Percentiles rank a stretch among this genome's conserved stretches.
phyloP scores from a whole-genome alignment of 2,888 invertebrate genomes.

The Lycaena phlaeas region DNA sequence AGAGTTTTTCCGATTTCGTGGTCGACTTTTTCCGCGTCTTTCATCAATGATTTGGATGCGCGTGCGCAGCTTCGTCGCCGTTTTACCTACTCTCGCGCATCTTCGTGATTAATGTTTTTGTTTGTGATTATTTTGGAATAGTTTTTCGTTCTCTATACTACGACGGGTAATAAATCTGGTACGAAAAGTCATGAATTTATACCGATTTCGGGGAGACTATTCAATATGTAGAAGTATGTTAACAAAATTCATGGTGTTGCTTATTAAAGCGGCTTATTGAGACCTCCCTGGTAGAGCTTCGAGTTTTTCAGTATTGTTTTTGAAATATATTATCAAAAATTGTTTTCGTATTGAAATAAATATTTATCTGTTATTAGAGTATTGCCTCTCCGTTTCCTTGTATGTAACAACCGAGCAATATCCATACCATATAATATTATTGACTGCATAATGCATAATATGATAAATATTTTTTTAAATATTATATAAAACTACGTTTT shows the following conservation, averaged over 20 bases:
- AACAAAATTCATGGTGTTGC: conserved; percentile 7
- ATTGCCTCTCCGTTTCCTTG: too few species aligned
- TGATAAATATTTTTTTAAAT: too few species aligned
- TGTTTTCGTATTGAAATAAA: too few species aligned
- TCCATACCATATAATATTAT: too few species aligned
- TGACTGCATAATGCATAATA: too few species aligned
- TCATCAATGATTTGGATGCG: conserved; percentile 53
- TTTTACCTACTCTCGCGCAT: conserved; percentile 32
- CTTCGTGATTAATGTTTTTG: conserved; percentile 55
- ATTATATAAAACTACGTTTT: too few species aligned
- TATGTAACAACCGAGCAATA: too few species aligned
- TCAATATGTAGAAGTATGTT: conserved; percentile 12
- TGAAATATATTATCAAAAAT: background rate
- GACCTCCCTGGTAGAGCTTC: conserved; percentile 13
- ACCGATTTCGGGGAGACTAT: conserved; percentile 19
- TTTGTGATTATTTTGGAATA: conserved; percentile 48
- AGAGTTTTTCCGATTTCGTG: conserved; percentile 61
- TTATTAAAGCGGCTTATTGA: conserved; percentile 13
- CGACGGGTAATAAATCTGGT: conserved; percentile 61
- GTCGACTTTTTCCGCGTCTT: conserved; percentile 58
- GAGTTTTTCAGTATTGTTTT: background rate
- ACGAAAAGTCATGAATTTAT: conserved; percentile 56
- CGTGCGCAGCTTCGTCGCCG: conserved; percentile 28
- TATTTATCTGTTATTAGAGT: too few species aligned
- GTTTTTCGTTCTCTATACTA: conserved; percentile 54